Evolutionary conservation across 1,140 invertebrate species (phyloP).

Genomic region (Neodiprion fabricii): DNA sequence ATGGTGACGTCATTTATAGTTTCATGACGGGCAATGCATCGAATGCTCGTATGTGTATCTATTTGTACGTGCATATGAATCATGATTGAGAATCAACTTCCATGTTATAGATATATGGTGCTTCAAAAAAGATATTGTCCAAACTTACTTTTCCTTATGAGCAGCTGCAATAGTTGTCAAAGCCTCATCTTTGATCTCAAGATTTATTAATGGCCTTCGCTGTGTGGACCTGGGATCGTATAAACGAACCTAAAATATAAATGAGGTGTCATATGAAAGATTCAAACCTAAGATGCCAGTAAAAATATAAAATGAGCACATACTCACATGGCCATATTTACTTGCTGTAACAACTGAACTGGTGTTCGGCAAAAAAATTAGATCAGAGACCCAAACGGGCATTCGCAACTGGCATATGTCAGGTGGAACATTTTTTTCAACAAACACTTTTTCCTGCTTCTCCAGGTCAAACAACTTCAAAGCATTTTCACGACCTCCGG

Average conservation of each 20-base stretch:
- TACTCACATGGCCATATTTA: constrained; percentile 52
- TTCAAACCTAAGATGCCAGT: constrained; percentile 1
- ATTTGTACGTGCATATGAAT: too few relatives aligned
- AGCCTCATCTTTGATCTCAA: constrained; percentile 50
- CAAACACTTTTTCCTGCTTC: constrained; percentile 62
- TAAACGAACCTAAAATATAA: constrained; percentile 52
- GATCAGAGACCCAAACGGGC: constrained; percentile 72
- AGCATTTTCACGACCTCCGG: constrained; percentile 77
- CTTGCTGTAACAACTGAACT: constrained; percentile 47
- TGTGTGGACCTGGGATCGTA: constrained; percentile 60
- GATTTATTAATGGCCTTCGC: constrained; percentile 60
- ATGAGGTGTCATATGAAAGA: constrained; percentile 18
- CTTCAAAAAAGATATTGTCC: too few relatives aligned
- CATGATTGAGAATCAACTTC: too few relatives aligned
- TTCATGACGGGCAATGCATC: too few relatives aligned
- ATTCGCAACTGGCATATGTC: constrained; percentile 72
- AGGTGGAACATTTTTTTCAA: constrained; percentile 74
- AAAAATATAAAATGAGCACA: background rate
- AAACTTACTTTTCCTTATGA: constrained; percentile 51
- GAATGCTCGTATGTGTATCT: too few relatives aligned
- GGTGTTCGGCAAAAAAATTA: constrained; percentile 65
- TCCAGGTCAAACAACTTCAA: constrained; percentile 78
- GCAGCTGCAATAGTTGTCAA: constrained; percentile 46
- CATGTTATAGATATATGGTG: too few relatives aligned
- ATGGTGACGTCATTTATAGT: too few relatives aligned